A percentile compares a stretch with the other conserved stretches of the same genome.
Conservation (phyloP, 2,888 invertebrate genomes). For the Cactoblastis cactorum region DNA sequence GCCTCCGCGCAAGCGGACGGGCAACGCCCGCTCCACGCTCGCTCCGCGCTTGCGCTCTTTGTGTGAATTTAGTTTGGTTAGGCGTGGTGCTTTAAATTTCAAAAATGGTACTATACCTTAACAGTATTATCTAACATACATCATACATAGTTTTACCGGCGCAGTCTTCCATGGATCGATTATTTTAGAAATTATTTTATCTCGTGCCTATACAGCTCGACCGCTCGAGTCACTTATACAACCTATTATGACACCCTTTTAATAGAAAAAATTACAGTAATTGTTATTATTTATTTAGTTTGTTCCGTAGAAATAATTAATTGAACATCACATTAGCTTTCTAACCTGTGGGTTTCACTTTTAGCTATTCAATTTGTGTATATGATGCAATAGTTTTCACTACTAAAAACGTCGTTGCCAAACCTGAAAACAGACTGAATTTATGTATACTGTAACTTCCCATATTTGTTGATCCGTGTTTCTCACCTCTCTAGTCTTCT, state of each 20-base stretch:
- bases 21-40: neutral
- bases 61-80: conserved; percentile 54
- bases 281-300: conserved; percentile 6
- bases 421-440: conserved; percentile 74
- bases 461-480: conserved; percentile 51
- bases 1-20: neutral
- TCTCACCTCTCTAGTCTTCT: conserved; percentile 26
- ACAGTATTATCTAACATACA: conserved; percentile 64
- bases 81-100: conserved; percentile 70
- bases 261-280: neutral
- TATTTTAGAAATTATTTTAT: conserved; percentile 17
- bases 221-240: conserved; percentile 25
- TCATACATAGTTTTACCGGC: conserved; percentile 50
- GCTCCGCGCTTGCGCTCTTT: conserved; percentile 30
- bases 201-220: conserved; percentile 33
- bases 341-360: too few relatives aligned
- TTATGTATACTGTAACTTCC: conserved; percentile 68
- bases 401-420: conserved; percentile 70
- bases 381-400: conserved; percentile 32
- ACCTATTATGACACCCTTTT: conserved; percentile 14
- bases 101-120: conserved; percentile 55
- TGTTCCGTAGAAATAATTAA: conserved; percentile 4
- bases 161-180: conserved; percentile 67
- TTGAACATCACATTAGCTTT: conserved; percentile 40
- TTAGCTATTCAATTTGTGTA: conserved; percentile 21